Evolutionary conservation across 2,888 invertebrate species (phyloP).

Genomic region (Agrilus mali): DNA sequence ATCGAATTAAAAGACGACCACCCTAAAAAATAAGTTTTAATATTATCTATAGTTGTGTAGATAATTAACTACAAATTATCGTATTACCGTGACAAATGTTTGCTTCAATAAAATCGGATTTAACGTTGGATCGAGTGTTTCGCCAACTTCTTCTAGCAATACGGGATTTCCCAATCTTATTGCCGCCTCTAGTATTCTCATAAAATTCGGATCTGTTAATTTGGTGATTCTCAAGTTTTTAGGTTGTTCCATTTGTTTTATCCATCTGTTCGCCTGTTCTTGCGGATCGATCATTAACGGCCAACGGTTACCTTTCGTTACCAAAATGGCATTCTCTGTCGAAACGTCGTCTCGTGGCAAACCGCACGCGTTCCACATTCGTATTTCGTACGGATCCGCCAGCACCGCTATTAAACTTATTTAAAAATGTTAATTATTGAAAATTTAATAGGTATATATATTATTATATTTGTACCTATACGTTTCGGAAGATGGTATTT

Average conservation of each 20-base stretch:
- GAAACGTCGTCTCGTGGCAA: conserved; percentile 79
- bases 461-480: conserved; percentile 49
- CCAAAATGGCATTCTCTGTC: conserved; percentile 85
- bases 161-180: conserved; percentile 77
- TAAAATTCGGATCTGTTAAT: conserved; percentile 61
- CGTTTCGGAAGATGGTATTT: conserved; percentile 58
- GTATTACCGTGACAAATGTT: conserved; percentile 61
- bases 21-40: too few species aligned
- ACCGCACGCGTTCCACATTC: conserved; percentile 82
- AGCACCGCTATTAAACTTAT: conserved; percentile 53
- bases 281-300: conserved; percentile 93
- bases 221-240: conserved; percentile 67
- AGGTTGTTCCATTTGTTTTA: conserved; percentile 71
- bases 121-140: conserved; percentile 76
- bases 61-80: too few species aligned
- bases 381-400: conserved; percentile 76
- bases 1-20: conserved; percentile 67
- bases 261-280: conserved; percentile 91
- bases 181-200: conserved; percentile 67
- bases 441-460: too few species aligned
- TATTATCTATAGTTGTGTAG: too few species aligned
- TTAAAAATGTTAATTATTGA: too few species aligned
- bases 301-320: conserved; percentile 71
- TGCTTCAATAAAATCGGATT: conserved; percentile 72
- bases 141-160: conserved; percentile 79